Conservation (phyloP, 2,797 vertebrate genomes). For the Chromis chromis region DNA sequence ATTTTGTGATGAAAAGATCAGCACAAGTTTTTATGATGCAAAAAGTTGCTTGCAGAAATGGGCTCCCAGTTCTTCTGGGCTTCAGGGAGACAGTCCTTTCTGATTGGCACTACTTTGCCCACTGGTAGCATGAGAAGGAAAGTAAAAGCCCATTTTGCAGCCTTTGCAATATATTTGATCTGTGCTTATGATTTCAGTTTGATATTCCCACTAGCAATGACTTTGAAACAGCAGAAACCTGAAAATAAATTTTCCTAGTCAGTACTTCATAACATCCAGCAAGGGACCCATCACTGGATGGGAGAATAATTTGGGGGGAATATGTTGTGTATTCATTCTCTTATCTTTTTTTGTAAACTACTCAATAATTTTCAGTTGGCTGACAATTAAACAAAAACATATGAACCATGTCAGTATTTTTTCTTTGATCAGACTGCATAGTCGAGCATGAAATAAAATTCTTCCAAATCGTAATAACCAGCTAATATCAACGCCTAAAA, state of each 20-base stretch:
- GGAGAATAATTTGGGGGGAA: constrained; percentile 6
- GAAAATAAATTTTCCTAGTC: constrained; percentile 25
- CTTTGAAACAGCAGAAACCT: constrained; percentile 28
- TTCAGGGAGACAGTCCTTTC: constrained; percentile 27
- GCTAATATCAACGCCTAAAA: too few relatives aligned
- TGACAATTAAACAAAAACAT: too few relatives aligned
- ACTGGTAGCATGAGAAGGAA: constrained; percentile 26
- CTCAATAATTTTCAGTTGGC: too few relatives aligned
- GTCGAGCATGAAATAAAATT: too few relatives aligned
- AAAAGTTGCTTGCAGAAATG: constrained; percentile 36
- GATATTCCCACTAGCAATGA: constrained; percentile 44
- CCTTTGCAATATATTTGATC: constrained; percentile 40
- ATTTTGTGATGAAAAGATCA: constrained; percentile 18
- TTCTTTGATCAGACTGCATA: too few relatives aligned
- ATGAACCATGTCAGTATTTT: too few relatives aligned
- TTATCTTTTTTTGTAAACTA: too few relatives aligned
- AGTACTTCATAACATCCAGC: constrained; percentile 35
- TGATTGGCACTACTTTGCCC: constrained; percentile 38
- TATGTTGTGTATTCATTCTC: background rate
- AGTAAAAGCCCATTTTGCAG: constrained; percentile 31
- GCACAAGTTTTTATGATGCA: constrained; percentile 2
- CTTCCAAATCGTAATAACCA: too few relatives aligned
- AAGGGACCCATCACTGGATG: background rate
- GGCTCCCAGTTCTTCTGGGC: constrained; percentile 29
- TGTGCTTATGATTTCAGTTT: constrained; percentile 39